Conservation (phyloP, 2,797 vertebrate genomes). For the Vespertilio murinus region DNA sequence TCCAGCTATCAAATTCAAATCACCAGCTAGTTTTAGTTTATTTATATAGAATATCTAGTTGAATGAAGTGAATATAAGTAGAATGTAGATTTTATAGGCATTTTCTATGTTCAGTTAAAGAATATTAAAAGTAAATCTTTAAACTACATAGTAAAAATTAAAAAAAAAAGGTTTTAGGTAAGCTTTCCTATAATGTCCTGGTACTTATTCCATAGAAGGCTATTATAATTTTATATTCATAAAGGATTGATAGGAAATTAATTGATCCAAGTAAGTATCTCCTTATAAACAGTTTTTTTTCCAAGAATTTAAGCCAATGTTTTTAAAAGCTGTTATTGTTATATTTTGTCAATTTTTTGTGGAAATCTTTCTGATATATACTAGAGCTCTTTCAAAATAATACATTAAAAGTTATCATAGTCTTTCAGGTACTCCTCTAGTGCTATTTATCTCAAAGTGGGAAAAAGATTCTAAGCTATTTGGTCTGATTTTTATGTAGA, state of each 20-base stretch:
- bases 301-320: not conserved
- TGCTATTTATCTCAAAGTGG: not conserved
- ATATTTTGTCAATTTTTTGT: not conserved
- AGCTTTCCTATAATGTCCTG: not conserved
- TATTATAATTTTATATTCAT: not conserved
- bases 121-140: not conserved
- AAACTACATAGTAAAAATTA: not conserved
- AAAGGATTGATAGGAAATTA: not conserved
- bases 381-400: not conserved
- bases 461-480: not conserved
- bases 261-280: not conserved
- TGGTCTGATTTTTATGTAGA: not conserved
- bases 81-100: not conserved
- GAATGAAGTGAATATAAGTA: not conserved
- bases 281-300: not conserved
- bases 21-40: constrained; percentile 35
- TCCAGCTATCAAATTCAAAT: constrained; percentile 17
- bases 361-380: not conserved
- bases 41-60: not conserved
- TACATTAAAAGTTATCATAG: not conserved
- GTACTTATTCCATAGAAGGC: not conserved
- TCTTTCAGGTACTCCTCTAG: not conserved
- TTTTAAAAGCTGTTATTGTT: not conserved
- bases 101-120: constrained; percentile 8
- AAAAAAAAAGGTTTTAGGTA: not conserved